A percentile compares a stretch with the other conserved stretches of the same genome.
phyloP scores from a whole-genome alignment of 1,140 invertebrate genomes.

The Trichoplusia ni region DNA sequence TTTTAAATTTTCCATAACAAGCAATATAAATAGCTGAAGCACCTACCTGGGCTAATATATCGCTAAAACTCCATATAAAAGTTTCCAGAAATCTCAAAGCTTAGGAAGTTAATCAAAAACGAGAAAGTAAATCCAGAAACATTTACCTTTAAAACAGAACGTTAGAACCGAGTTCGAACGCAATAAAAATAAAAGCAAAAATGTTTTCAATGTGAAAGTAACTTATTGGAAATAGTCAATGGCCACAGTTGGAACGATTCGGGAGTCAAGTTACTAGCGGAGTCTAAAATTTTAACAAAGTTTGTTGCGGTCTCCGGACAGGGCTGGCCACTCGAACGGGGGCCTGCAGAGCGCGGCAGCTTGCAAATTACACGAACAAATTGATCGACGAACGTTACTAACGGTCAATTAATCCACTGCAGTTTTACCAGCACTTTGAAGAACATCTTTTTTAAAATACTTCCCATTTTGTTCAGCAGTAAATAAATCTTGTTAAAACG shows the following conservation, averaged over 20 bases:
- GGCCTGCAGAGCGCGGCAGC: slow-evolving; percentile 36
- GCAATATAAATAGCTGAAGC: too few relatives aligned
- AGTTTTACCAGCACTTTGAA: neutral
- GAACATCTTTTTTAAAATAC: too few relatives aligned
- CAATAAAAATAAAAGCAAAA: slow-evolving; percentile 15
- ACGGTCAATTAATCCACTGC: neutral
- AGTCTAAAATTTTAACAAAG: slow-evolving; percentile 56
- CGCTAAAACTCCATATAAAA: neutral
- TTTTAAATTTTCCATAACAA: too few relatives aligned
- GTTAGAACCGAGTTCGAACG: neutral
- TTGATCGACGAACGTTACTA: slow-evolving; percentile 6
- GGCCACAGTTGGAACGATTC: slow-evolving; percentile 1
- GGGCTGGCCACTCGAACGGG: slow-evolving; percentile 50
- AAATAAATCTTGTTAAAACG: too few relatives aligned
- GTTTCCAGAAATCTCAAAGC: too few relatives aligned
- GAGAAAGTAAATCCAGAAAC: neutral
- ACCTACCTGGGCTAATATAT: too few relatives aligned
- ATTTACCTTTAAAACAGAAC: slow-evolving; percentile 4
- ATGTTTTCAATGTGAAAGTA: slow-evolving; percentile 24
- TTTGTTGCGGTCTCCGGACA: slow-evolving; percentile 53
- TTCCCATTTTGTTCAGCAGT: too few relatives aligned
- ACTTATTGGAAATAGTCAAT: slow-evolving; percentile 25
- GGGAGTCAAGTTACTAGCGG: slow-evolving; percentile 13
- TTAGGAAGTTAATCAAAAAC: too few relatives aligned
- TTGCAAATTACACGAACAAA: slow-evolving; percentile 20